These are phyloP conservation scores for Clamator glandarius DNA, from an alignment of 2,797 vertebrate species.

Conservation along the genomic window DNA sequence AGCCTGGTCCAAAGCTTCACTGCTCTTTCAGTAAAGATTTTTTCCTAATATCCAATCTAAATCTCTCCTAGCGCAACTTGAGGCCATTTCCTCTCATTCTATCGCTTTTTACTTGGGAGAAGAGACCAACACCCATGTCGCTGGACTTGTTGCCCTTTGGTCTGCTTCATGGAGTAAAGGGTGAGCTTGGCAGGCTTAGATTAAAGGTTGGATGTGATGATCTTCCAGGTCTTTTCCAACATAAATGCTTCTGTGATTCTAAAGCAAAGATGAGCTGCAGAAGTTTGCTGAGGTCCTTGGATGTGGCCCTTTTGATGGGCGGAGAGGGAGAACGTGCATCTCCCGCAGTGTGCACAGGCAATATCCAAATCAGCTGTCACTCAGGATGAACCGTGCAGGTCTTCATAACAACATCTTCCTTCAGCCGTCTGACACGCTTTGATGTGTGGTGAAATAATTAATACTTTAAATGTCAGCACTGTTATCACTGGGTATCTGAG, in stretches of 20 bases:
- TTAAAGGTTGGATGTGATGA: no score
- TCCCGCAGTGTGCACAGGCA: not conserved
- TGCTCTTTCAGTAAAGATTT: no score
- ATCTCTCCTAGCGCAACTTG: no score
- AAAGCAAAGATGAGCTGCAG: not conserved
- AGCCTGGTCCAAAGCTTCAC: no score
- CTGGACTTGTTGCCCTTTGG: not conserved
- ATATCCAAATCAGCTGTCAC: not conserved
- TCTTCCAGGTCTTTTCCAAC: no score
- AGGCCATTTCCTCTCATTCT: no score
- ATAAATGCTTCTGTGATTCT: no score
- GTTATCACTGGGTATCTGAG: not conserved
- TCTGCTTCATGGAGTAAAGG: no score
- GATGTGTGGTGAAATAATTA: not conserved
- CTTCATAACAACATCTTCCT: not conserved
- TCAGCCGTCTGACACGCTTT: not conserved
- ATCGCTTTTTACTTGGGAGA: not conserved
- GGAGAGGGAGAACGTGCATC: accelerated
- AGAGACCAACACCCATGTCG: no score
- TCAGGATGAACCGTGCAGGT: not conserved
- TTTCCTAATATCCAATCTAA: no score
- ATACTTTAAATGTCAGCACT: not conserved
- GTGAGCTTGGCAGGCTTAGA: no score
- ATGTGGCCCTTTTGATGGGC: not conserved
- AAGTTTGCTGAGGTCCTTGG: not conserved